phyloP scores from a whole-genome alignment of 2,113 vertebrate species.

The Xenopus laevis region DNA sequence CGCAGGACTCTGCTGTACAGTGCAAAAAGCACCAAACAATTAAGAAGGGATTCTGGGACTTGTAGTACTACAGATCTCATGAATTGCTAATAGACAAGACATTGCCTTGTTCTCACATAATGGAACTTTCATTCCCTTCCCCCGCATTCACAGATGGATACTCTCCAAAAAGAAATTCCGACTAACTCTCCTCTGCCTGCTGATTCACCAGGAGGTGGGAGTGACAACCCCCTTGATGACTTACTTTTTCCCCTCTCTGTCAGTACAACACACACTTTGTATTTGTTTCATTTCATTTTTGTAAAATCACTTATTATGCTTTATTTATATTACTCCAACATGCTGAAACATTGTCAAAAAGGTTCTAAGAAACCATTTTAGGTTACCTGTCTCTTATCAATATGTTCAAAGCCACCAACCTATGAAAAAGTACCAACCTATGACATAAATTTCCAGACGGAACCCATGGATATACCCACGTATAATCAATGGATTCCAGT shows the following conservation, averaged over 20 bases:
- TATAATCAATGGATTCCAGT: neutral
- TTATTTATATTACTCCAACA: no score
- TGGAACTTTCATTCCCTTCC: neutral
- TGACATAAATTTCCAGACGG: neutral
- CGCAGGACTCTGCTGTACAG: no score
- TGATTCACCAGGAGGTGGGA: no score
- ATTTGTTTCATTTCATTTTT: neutral
- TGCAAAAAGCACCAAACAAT: no score
- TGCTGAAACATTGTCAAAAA: neutral
- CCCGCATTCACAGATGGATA: neutral
- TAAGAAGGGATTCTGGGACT: no score
- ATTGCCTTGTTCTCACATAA: neutral
- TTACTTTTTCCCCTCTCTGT: neutral
- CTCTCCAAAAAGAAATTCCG: neutral
- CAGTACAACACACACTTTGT: neutral
- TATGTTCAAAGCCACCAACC: neutral
- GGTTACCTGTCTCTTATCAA: neutral
- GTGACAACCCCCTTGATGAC: no score
- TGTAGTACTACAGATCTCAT: no score
- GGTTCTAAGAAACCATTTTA: neutral
- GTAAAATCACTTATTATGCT: no score
- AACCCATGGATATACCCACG: neutral
- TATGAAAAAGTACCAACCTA: neutral
- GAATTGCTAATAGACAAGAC: no score
- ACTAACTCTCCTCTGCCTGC: no score